These are phyloP conservation scores for Tetrapedia diversipes DNA, from an alignment of 2,888 invertebrate genomes.

Conservation along the genomic window DNA sequence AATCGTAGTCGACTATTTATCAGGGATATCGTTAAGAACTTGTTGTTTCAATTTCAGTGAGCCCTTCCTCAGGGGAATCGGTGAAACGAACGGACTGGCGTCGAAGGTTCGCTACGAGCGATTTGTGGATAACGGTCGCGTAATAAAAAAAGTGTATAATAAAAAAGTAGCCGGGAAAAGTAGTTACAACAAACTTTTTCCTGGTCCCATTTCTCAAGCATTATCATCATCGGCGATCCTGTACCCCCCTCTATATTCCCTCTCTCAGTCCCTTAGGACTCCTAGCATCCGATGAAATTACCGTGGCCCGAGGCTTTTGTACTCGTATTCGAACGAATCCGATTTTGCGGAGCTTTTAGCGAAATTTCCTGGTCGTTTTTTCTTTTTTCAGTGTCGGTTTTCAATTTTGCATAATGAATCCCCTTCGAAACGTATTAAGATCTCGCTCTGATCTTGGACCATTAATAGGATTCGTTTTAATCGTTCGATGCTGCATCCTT, in stretches of 20 bases:
- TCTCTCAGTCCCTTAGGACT: constrained; percentile 18
- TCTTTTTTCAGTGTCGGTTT: constrained; percentile 54
- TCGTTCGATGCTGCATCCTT: too few species aligned
- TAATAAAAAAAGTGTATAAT: constrained; percentile 57
- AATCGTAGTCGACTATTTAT: too few species aligned
- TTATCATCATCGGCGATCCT: constrained; percentile 62
- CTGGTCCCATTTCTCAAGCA: constrained; percentile 76
- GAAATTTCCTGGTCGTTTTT: constrained; percentile 55
- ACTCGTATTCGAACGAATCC: constrained; percentile 49
- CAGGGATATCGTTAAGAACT: too few species aligned
- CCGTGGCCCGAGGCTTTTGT: constrained; percentile 49
- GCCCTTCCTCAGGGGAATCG: background rate
- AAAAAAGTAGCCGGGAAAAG: constrained; percentile 64
- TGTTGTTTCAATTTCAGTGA: too few species aligned
- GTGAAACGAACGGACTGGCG: constrained; percentile 23
- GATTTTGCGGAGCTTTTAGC: constrained; percentile 40
- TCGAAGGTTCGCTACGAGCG: constrained; percentile 28
- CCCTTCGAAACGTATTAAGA: background rate
- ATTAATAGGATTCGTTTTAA: background rate
- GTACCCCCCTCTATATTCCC: too few species aligned
- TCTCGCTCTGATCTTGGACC: background rate
- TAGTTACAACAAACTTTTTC: constrained; percentile 67
- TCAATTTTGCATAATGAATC: constrained; percentile 60
- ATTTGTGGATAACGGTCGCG: constrained; percentile 33
- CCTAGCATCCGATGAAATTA: constrained; percentile 45